phyloP scores from a whole-genome alignment of 2,113 vertebrate species.

The Calidris pygmaea region DNA sequence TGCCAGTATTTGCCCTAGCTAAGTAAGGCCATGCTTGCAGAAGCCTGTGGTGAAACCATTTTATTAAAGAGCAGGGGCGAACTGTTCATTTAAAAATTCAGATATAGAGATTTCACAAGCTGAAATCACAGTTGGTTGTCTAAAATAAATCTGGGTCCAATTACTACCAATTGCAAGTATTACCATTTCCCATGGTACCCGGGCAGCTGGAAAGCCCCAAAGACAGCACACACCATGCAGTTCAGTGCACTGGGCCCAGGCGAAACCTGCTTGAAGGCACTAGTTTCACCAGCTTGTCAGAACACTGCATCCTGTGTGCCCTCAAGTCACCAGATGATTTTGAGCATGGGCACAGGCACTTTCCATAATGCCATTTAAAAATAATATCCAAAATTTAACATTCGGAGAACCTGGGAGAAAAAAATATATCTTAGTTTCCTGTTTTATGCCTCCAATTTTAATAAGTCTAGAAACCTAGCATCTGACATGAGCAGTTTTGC shows the following conservation, averaged over 20 bases:
- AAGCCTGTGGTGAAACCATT: neutral
- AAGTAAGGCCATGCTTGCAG: neutral
- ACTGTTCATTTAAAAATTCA: neutral
- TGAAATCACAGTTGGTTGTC: neutral
- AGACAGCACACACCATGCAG: neutral
- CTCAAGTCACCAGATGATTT: neutral
- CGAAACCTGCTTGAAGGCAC: neutral
- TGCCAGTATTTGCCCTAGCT: neutral
- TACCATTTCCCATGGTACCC: neutral
- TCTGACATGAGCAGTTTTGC: neutral
- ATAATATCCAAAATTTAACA: neutral
- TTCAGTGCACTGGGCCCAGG: neutral
- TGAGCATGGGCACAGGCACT: neutral
- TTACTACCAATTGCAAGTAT: neutral
- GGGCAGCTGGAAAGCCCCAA: neutral
- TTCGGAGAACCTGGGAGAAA: neutral
- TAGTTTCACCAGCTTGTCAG: neutral
- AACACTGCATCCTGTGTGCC: neutral
- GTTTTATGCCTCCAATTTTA: neutral
- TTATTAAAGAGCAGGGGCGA: fast-evolving
- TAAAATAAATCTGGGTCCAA: neutral
- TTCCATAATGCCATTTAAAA: neutral
- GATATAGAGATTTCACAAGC: neutral
- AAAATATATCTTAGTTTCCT: neutral
- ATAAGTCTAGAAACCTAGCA: neutral